These are phyloP conservation scores for Erebia epiphron DNA, from an alignment of 2,888 invertebrate species.

Conservation along the genomic window DNA sequence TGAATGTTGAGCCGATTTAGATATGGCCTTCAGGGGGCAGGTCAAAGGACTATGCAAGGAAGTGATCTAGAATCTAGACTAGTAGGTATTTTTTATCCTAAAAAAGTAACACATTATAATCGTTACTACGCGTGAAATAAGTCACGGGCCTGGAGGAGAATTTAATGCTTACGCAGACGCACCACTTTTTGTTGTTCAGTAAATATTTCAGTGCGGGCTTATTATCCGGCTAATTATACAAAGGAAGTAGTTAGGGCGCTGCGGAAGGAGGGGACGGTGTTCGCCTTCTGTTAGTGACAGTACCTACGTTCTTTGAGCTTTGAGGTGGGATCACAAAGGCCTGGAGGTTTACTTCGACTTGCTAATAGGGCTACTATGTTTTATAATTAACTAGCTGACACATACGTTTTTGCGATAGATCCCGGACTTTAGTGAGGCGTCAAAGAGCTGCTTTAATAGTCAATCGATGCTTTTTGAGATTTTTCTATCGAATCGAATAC, in stretches of 20 bases:
- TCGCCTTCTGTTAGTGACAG: slow-evolving; percentile 43
- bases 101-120: too few species aligned
- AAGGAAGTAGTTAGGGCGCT: slow-evolving; percentile 64
- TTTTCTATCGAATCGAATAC: too few species aligned
- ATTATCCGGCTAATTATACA: slow-evolving; percentile 78
- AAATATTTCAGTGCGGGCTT: slow-evolving; percentile 70
- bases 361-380: slow-evolving; percentile 4
- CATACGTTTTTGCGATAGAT: too few species aligned
- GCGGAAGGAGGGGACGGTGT: slow-evolving; percentile 40
- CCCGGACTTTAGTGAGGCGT: not conserved
- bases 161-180: not conserved
- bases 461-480: too few species aligned
- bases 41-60: too few species aligned
- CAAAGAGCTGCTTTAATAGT: too few species aligned
- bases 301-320: slow-evolving; percentile 36
- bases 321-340: slow-evolving; percentile 30
- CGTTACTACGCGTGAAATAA: too few species aligned
- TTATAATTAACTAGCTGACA: slow-evolving; percentile 7
- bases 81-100: too few species aligned
- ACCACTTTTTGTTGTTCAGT: slow-evolving; percentile 47
- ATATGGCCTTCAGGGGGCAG: too few species aligned
- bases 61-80: too few species aligned
- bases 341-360: slow-evolving; percentile 14
- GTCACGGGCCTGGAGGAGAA: not conserved
- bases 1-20: too few species aligned